Evolutionary conservation across 2,113 vertebrate genomes (phyloP).

Genomic region (Kryptolebias marmoratus): DNA sequence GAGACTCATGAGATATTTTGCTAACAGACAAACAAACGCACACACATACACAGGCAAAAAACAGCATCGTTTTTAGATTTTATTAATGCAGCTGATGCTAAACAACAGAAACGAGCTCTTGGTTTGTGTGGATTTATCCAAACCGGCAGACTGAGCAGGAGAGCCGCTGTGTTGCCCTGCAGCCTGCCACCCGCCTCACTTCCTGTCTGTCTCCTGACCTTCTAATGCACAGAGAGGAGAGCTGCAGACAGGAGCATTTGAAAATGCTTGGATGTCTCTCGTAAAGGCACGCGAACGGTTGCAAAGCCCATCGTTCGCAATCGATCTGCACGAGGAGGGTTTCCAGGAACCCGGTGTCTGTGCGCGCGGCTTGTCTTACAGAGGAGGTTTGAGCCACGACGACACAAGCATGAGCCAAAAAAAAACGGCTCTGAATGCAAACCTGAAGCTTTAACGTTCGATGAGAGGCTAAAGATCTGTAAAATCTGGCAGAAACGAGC

Average conservation of each 20-base stretch:
- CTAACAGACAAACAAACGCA: too few relatives aligned
- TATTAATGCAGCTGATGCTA: not conserved
- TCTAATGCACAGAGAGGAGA: constrained; percentile 60
- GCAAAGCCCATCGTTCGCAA: constrained; percentile 46
- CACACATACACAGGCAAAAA: too few relatives aligned
- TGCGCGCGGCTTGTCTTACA: constrained; percentile 57
- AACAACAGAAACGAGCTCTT: too few relatives aligned
- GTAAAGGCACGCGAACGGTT: constrained; percentile 56
- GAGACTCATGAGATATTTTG: too few relatives aligned
- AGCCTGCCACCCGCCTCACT: constrained; percentile 47
- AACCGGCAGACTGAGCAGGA: constrained; percentile 13
- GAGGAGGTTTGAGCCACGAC: constrained; percentile 1
- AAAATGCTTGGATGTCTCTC: constrained; percentile 57
- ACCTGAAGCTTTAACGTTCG: not conserved
- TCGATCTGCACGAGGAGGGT: constrained; percentile 69
- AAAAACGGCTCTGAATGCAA: not conserved
- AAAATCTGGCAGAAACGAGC: not conserved
- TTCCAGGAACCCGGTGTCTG: constrained; percentile 67
- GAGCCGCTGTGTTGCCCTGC: constrained; percentile 3
- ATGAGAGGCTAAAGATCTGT: not conserved
- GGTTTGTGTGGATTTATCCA: not conserved
- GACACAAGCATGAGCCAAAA: constrained; percentile 27
- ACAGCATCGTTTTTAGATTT: not conserved
- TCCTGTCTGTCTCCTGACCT: constrained; percentile 60
- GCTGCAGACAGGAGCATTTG: constrained; percentile 29